Conservation (phyloP, 23 tunicate species). For the Ascidia mentula region DNA sequence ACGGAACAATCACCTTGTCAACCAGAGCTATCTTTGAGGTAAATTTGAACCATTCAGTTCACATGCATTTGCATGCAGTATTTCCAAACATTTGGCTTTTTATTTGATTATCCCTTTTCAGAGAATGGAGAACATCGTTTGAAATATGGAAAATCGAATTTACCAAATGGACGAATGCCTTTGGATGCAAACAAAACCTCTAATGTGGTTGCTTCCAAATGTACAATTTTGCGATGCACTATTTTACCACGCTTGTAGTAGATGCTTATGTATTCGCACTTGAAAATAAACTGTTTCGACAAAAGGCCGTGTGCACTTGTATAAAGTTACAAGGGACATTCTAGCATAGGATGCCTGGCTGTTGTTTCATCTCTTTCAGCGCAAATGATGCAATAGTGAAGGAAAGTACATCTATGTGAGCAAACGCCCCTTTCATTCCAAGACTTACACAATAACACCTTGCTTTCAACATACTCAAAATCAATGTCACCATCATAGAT, state of each 20-base stretch:
- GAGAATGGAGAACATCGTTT: background rate
- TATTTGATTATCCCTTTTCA: background rate
- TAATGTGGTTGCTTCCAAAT: too few species aligned
- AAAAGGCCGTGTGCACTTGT: too few species aligned
- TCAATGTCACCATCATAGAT: conserved; percentile 20
- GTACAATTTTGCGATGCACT: too few species aligned
- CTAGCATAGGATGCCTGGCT: conserved; percentile 24
- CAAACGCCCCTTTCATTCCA: conserved; percentile 46
- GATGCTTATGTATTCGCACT: background rate
- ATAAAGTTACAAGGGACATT: conserved; percentile 36
- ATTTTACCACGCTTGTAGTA: background rate
- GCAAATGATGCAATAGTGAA: conserved; percentile 27
- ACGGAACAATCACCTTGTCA: too few species aligned
- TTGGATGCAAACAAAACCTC: background rate
- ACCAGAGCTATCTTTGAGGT: too few species aligned
- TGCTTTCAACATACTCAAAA: conserved; percentile 16
- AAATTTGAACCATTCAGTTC: too few species aligned
- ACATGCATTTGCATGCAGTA: too few species aligned
- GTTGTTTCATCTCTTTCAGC: background rate
- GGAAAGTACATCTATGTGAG: conserved; percentile 18
- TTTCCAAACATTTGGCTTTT: background rate
- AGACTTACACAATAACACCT: conserved; percentile 21
- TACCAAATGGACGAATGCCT: background rate
- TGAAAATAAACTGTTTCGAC: too few species aligned
- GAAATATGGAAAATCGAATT: background rate